A percentile compares a stretch with the other conserved stretches of the same genome.
Evolutionary conservation across 2,797 vertebrate species (phyloP).

Genomic region (Dendrocincla tyrannina): DNA sequence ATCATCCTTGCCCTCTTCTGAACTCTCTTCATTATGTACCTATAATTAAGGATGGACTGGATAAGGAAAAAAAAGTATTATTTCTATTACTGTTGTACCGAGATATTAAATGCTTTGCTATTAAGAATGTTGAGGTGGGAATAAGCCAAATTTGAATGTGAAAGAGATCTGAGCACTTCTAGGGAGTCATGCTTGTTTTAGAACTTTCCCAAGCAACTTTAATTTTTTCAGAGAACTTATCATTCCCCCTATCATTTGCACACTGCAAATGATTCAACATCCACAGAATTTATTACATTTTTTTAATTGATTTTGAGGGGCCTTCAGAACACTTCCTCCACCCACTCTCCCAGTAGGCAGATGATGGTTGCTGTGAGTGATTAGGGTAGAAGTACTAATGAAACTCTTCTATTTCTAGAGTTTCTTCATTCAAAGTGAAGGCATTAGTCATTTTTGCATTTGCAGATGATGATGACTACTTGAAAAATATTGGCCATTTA

Average conservation of each 20-base stretch:
- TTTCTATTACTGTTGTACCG: not conserved
- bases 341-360: not conserved
- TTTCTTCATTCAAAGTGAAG: not conserved
- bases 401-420: not conserved
- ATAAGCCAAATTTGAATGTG: not conserved
- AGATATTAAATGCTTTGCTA: not conserved
- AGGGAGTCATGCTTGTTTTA: not conserved
- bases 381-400: not conserved
- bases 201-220: not conserved
- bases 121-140: not conserved
- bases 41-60: not conserved
- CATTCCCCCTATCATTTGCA: not conserved
- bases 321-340: not conserved
- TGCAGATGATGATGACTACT: not conserved
- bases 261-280: not conserved
- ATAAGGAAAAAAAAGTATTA: not conserved
- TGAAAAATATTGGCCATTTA: not conserved
- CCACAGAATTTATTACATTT: not conserved
- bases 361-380: not conserved
- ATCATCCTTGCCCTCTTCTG: not conserved
- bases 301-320: not conserved
- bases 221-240: not conserved
- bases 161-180: not conserved
- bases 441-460: not conserved
- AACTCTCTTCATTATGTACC: not conserved